Conservation (phyloP, 2,113 vertebrate genomes). For the Macquaria australasica region DNA sequence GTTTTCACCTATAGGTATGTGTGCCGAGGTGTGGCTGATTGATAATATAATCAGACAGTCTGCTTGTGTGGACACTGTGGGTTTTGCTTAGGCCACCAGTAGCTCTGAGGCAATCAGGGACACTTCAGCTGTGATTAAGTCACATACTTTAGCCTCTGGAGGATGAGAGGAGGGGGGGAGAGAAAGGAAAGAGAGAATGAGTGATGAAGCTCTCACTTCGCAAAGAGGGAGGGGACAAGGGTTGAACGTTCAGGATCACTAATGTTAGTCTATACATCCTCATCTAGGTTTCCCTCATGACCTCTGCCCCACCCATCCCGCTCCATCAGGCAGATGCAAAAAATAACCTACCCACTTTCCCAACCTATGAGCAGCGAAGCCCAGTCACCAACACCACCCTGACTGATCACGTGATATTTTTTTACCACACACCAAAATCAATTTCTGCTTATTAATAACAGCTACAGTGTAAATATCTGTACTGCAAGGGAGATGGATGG, state of each 20-base stretch:
- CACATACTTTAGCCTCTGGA: conserved; percentile 60
- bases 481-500: conserved; percentile 71
- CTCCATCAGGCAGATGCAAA: conserved; percentile 55
- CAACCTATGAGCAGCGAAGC: conserved; percentile 18
- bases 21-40: conserved; percentile 38
- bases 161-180: background rate
- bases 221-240: conserved; percentile 57
- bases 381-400: conserved; percentile 27
- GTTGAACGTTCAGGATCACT: conserved; percentile 71
- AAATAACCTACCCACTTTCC: conserved; percentile 4
- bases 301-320: conserved; percentile 44
- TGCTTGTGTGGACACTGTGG: conserved; percentile 42
- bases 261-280: conserved; percentile 76
- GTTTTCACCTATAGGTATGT: background rate
- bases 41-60: conserved; percentile 55
- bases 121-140: conserved; percentile 82
- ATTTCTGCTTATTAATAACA: conserved; percentile 90
- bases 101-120: conserved; percentile 72
- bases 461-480: conserved; percentile 90
- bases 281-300: conserved; percentile 73
- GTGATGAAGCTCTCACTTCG: conserved; percentile 71
- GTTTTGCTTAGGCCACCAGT: conserved; percentile 54
- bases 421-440: conserved; percentile 87
- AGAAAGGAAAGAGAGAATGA: conserved; percentile 47
- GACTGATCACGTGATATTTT: conserved; percentile 78